These are phyloP conservation scores for Mythimna loreyi DNA, from an alignment of 2,888 invertebrate species.

Conservation along the genomic window DNA sequence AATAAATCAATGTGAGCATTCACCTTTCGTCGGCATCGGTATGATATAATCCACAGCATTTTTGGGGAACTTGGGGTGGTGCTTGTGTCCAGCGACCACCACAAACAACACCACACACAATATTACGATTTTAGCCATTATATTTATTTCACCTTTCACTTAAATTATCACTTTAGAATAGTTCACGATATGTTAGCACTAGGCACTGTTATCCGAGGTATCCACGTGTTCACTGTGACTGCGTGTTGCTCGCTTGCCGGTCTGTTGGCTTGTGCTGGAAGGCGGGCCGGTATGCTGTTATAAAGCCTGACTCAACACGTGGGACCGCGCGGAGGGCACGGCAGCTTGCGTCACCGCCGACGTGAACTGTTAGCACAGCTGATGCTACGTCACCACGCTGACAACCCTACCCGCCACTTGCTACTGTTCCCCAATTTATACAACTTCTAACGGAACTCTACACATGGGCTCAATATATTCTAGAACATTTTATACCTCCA, in stretches of 20 bases:
- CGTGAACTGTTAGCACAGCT: slow-evolving; percentile 71
- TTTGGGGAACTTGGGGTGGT: slow-evolving; percentile 82
- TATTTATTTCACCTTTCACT: slow-evolving; percentile 63
- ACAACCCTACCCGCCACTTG: slow-evolving; percentile 28
- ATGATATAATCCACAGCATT: slow-evolving; percentile 65
- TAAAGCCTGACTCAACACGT: slow-evolving; percentile 81
- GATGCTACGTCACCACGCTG: slow-evolving; percentile 72
- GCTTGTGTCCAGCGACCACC: slow-evolving; percentile 74
- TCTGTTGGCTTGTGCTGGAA: slow-evolving; percentile 79
- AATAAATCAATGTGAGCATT: slow-evolving; percentile 49
- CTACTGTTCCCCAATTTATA: slow-evolving; percentile 19
- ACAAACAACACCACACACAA: slow-evolving; percentile 76
- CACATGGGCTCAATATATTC: slow-evolving; percentile 1
- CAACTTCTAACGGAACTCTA: slow-evolving; percentile 50
- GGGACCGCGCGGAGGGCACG: slow-evolving; percentile 70
- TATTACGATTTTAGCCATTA: slow-evolving; percentile 81
- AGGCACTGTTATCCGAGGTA: slow-evolving; percentile 65
- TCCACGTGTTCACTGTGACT: slow-evolving; percentile 63
- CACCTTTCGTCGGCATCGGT: slow-evolving; percentile 79
- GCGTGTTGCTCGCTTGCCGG: slow-evolving; percentile 79
- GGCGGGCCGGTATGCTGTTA: slow-evolving; percentile 78
- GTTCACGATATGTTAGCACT: slow-evolving; percentile 62
- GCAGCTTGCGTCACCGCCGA: slow-evolving; percentile 71
- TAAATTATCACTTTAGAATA: slow-evolving; percentile 63
- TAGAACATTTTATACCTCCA: background rate